Evolutionary conservation across 2,113 vertebrate genomes (phyloP), one percentile per base, ranked within the genome.

Genomic region (Protobothrops flavoviridis): DNA sequence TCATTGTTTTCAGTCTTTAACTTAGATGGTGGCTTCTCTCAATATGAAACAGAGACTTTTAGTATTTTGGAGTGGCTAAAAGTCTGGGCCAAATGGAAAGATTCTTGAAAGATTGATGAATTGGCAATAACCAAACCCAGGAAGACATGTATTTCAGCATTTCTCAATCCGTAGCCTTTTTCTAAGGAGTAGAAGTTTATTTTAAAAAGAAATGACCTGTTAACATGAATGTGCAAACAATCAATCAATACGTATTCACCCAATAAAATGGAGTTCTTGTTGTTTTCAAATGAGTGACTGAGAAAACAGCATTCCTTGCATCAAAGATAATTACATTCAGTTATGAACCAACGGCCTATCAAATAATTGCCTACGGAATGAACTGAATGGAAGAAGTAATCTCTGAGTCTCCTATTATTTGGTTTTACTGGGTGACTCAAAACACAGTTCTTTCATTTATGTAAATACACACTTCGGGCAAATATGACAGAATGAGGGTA

Each of bases 401-500:
- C 91, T 69, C 93, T 96, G 95, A 91, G 56, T 11, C 56, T 55
- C 53, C 94, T 91, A 92, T 85, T 94, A 88, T 15, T 93, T 93
- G 55, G 43, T 85, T 91, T 55, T 85, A 55, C 53, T 56, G 92
- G 93, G 92, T 91, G 48, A 81, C 29, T 91, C 61, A 69, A 89
- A 33, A 95, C 95, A 94, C 96, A 96, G 92, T 55, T 94, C 95
- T 90, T 94, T 92, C 94, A 94, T 92, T 91, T 86, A 96, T 90
- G 69, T 39, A 95, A 97, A 91, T 92, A 96, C 64, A 92, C 74
- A 93, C 96, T 96, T 97, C 95, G 93, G 96, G 93, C 52, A 96
- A 96, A 94, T 92, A 86, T 96, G 97, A 97, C 96, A 97, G 96
- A 97, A 97, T 96, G 89, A 95, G 96, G 91, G 23, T 94, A 95